A percentile compares a stretch with the other conserved stretches of the same genome.
These are phyloP conservation scores for Stenurella melanura DNA, from an alignment of 2,888 invertebrate genomes.

Conservation along the genomic window DNA sequence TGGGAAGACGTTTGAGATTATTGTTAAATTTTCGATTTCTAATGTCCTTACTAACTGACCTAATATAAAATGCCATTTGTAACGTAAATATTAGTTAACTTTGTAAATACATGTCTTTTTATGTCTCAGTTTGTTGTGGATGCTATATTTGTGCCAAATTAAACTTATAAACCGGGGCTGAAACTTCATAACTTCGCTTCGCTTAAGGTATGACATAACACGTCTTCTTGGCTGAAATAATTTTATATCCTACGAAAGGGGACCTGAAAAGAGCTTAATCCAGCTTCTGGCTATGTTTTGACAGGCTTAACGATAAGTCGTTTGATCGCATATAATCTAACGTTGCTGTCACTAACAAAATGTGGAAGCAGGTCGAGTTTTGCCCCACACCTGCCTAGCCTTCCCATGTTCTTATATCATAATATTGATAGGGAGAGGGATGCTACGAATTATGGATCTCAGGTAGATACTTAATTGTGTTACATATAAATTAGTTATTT, in stretches of 20 bases:
- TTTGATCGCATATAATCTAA: conserved; percentile 4
- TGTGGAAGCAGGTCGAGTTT: neutral
- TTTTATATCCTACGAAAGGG: conserved; percentile 11
- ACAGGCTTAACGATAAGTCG: conserved; percentile 22
- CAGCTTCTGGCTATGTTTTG: conserved; percentile 8
- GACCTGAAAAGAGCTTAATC: conserved; percentile 16
- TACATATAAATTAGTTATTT: neutral
- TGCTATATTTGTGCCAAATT: too few species aligned
- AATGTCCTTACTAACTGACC: too few species aligned
- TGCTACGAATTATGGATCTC: neutral
- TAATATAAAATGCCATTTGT: too few species aligned
- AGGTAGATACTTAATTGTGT: neutral
- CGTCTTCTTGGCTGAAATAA: conserved; percentile 10
- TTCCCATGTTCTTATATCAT: neutral
- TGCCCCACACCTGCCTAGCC: neutral
- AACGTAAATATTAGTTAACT: too few species aligned
- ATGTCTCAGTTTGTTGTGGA: too few species aligned
- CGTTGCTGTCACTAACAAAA: conserved; percentile 21
- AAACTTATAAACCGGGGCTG: neutral
- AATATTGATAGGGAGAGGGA: neutral
- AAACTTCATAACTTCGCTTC: neutral
- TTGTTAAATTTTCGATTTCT: too few species aligned
- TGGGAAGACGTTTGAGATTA: too few species aligned
- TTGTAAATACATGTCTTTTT: too few species aligned
- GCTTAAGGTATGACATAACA: conserved; percentile 4